A percentile compares a stretch with the other conserved stretches of the same genome.
Evolutionary conservation across 2,797 vertebrate species (phyloP).

Genomic region (Meda fulgida): DNA sequence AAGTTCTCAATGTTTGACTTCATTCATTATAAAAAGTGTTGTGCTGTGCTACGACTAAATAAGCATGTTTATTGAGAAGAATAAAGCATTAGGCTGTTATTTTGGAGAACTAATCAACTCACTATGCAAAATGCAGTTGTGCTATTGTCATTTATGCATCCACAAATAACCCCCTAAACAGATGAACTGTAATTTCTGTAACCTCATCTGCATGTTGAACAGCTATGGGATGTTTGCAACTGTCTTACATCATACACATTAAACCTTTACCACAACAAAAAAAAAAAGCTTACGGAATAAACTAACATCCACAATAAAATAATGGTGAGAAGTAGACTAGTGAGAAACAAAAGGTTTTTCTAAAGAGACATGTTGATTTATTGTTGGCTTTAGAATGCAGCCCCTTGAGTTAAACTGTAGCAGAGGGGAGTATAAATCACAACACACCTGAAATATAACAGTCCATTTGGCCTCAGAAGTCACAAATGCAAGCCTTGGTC

Average conservation of each 20-base stretch:
- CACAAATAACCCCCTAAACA: background rate
- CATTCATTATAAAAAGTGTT: constrained; percentile 55
- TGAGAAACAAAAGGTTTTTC: constrained; percentile 65
- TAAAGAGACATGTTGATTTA: constrained; percentile 71
- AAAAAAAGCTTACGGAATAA: constrained; percentile 36
- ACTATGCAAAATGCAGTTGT: background rate
- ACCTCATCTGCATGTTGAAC: background rate
- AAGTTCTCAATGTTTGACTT: constrained; percentile 44
- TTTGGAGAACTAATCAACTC: constrained; percentile 5
- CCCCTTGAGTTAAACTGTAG: constrained; percentile 73
- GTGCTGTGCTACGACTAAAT: constrained; percentile 27
- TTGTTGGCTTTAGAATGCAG: constrained; percentile 71
- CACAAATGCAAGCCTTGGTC: constrained; percentile 63
- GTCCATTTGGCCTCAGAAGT: constrained; percentile 68
- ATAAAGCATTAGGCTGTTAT: constrained; percentile 8
- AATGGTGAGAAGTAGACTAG: constrained; percentile 62
- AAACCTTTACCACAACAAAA: constrained; percentile 26
- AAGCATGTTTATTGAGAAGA: constrained; percentile 12
- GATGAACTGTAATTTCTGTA: background rate
- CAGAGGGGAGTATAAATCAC: constrained; percentile 75
- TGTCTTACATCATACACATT: constrained; percentile 21
- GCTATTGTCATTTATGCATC: constrained; percentile 8
- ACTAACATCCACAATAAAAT: constrained; percentile 66
- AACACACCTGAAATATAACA: constrained; percentile 68
- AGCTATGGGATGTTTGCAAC: background rate